Percentiles rank a stretch among this genome's conserved stretches.
Evolutionary conservation across 2,888 invertebrate genomes (phyloP).

Genomic region (Lycia hirtaria): DNA sequence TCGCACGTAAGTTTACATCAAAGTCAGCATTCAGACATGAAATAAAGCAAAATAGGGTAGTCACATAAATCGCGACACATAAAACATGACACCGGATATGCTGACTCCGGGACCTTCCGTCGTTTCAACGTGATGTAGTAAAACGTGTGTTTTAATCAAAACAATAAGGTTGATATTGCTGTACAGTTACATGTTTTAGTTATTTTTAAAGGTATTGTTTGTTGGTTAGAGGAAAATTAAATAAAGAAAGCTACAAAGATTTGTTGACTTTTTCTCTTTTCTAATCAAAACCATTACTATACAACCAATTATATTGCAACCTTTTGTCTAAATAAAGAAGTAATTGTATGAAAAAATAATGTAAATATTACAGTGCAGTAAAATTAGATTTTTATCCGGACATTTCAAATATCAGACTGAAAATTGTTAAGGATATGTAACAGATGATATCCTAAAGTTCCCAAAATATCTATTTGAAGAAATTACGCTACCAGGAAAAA

Average conservation of each 20-base stretch:
- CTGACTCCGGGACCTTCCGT: constrained; percentile 17
- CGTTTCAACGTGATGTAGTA: constrained; percentile 9
- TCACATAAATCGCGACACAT: constrained; percentile 28
- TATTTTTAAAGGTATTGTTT: not conserved
- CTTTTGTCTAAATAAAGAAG: no score
- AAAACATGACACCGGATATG: constrained; percentile 23
- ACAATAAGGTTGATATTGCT: constrained; percentile 5
- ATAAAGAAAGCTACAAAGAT: not conserved
- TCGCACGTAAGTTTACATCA: not conserved
- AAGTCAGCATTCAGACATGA: constrained; percentile 13
- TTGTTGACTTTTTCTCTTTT: not conserved
- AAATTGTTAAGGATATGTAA: no score
- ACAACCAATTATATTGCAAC: no score
- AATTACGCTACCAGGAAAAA: no score
- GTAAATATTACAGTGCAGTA: no score
- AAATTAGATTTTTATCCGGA: no score
- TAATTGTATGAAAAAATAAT: no score
- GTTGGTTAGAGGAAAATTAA: constrained; percentile 1
- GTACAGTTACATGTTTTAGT: not conserved
- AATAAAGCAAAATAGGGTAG: constrained; percentile 19
- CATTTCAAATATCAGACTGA: no score
- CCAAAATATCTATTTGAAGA: no score
- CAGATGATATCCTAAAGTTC: no score
- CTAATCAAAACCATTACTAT: not conserved
- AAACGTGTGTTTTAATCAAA: not conserved